Conservation (phyloP, 1,140 invertebrate species). For the Conus ventricosus region DNA sequence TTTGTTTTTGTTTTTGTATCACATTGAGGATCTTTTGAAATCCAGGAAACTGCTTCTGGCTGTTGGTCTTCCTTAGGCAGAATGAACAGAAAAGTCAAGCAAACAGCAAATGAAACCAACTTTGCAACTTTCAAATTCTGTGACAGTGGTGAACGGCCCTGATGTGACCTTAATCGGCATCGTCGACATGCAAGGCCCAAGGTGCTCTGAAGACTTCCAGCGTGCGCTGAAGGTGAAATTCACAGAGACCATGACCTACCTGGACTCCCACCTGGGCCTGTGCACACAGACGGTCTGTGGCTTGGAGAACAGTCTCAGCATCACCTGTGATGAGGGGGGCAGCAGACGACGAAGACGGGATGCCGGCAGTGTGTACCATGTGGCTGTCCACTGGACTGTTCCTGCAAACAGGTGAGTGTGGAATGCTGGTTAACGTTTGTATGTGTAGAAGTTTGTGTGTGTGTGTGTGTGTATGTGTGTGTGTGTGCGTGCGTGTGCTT, state of each 20-base stretch:
- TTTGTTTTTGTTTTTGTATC: too few species aligned
- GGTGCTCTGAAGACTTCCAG: conserved; percentile 33
- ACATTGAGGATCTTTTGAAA: too few species aligned
- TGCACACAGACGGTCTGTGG: conserved; percentile 35
- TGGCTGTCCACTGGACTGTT: conserved; percentile 28
- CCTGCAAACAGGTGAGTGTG: conserved; percentile 28
- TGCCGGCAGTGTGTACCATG: not conserved
- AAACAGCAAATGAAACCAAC: too few species aligned
- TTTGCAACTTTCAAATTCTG: not conserved
- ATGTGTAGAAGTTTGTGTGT: not conserved
- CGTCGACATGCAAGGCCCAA: conserved; percentile 38
- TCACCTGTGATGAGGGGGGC: conserved; percentile 4
- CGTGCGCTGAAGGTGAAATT: conserved; percentile 25
- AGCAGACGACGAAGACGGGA: not conserved
- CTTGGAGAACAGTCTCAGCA: conserved; percentile 34
- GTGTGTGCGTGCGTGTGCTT: too few species aligned
- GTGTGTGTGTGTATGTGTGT: not conserved
- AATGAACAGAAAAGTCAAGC: too few species aligned
- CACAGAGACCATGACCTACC: conserved; percentile 27
- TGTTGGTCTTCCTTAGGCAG: too few species aligned
- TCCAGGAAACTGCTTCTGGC: too few species aligned
- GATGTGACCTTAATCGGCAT: conserved; percentile 26
- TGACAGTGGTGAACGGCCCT: conserved; percentile 38
- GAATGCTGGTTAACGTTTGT: not conserved
- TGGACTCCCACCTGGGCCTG: conserved; percentile 38